Evolutionary conservation across 2,888 invertebrate genomes (phyloP), one percentile per base, ranked within the genome.

Genomic region (Chymomyza caudatula): DNA sequence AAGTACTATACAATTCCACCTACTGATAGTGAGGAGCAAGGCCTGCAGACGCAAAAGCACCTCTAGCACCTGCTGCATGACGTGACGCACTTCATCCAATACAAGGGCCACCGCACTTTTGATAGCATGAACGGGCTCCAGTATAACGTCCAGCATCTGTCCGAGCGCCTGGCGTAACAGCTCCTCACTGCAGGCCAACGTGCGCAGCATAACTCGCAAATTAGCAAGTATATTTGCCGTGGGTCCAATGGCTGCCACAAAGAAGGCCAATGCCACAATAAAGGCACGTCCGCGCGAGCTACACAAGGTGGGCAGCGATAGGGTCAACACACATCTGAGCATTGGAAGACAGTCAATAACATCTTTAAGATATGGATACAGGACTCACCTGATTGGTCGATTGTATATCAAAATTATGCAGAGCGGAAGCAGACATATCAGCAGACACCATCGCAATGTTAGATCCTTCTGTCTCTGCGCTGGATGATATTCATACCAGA

Each of bases 251-350:
- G 96, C 90, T 0, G 94, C 94, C 29, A 96, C 88, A 3, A 96
- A 92, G 66, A 95, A 92, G 0, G 94, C 94, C 74, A 95, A 94
- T 1, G 95, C 95, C 29, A 96, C 92, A 11, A 96, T 85, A 0
- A 95, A 93, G 71, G 95, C 94, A n/a, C 96, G 91, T 8, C 96
- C 96, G 15, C 94, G 93, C 23, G 94, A 93, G 1, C 95, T 95
- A 89, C 95, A 95, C 80, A 96, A 92, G 78, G 95, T 95, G 0
- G 96, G 96, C 60, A 96, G 88, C 1, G 95, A 91, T 5, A 96
- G 91, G 61, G 95, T 92, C 3, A 94, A 92, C 22, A 95, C 87
- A 77, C 96, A 95, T 87, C 95, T 89, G 52, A 0, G 42, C 5
- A 8, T 42, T n/a, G 6, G 8, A 6, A 20, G 8, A 15, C 6